These are phyloP conservation scores for Engystomops pustulosus DNA, from an alignment of 2,113 vertebrate species.

Conservation along the genomic window DNA sequence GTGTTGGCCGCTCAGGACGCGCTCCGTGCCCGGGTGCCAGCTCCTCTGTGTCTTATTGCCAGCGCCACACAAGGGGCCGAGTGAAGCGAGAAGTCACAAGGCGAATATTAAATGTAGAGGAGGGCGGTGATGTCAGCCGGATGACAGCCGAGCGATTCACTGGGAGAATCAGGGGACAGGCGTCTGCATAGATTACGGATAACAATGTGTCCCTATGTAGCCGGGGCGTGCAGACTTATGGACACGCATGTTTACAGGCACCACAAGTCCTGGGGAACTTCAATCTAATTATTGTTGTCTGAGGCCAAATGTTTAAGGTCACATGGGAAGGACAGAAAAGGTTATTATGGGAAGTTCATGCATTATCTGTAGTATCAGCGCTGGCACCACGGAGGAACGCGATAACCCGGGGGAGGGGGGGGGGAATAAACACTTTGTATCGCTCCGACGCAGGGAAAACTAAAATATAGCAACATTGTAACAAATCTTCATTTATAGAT, in stretches of 20 bases:
- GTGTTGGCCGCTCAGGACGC: slow-evolving; percentile 12
- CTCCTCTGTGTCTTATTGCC: background rate
- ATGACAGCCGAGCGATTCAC: slow-evolving; percentile 28
- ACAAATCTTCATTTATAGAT: no score
- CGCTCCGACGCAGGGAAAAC: no score
- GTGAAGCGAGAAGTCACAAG: slow-evolving; percentile 25
- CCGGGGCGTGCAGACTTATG: slow-evolving; percentile 19
- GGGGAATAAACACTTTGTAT: background rate
- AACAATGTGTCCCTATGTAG: slow-evolving; percentile 35
- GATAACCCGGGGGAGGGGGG: background rate
- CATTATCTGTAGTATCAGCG: background rate
- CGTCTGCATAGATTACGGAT: slow-evolving; percentile 44
- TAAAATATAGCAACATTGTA: no score
- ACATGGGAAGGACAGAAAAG: slow-evolving; percentile 15
- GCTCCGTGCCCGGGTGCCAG: slow-evolving; percentile 9
- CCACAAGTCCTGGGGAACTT: slow-evolving; percentile 37
- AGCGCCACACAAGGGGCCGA: slow-evolving; percentile 24
- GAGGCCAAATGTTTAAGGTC: slow-evolving; percentile 33
- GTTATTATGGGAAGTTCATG: background rate
- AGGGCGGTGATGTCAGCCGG: background rate
- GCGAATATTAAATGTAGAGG: slow-evolving; percentile 29
- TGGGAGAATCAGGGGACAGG: slow-evolving; percentile 39
- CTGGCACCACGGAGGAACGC: background rate
- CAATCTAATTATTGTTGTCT: slow-evolving; percentile 41
- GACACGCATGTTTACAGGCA: slow-evolving; percentile 40